Base-by-base conservation (phyloP, 2,888 invertebrate species). In the Dynastes maya region DNA sequence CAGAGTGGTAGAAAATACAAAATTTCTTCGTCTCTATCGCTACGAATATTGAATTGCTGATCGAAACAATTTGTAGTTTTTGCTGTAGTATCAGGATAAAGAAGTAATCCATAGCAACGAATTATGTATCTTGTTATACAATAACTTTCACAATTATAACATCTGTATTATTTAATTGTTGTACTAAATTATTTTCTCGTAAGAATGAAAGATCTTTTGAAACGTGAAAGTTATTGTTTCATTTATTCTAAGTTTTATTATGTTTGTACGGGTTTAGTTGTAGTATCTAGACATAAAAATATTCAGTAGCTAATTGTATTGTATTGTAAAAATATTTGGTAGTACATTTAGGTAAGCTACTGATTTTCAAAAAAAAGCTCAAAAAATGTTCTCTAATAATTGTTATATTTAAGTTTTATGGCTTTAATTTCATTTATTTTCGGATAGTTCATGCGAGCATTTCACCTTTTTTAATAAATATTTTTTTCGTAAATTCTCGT, bases 401-500 rank as follows among this genome's bases (percentile, higher is more conserved):
- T 51, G 71, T 77, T 77, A 78, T 55, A 77, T 75, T 78, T 80
- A 64, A 45, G 51, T 71, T 79, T 55, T 74, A 72, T 77, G 49
- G 80, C 80, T 82, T 83, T 84, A 82, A 81, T 82, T 78, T 80
- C 11, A n/a, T 68, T 53, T 81, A 80, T 67, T 78, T 83, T 83
- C 79, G 27, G 49, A 80, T 80, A 74, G 78, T 71, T 79, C 71
- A 78, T 74, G 61, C 58, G 58, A 40, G 27, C 61, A 74, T 61
- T 74, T 74, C 55, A 61, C 55, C 32, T 74, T 55, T 74, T 63
- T 40, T 74, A 83, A 83, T 84, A 85, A 84, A 84, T 84, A 82
- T 85, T 84, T 85, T 83, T 85, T 83, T 83, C 79, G 79, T 82
- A 75, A 53, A 63, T 68, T 67, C n/a, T 78, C 58, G 58, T 79